phyloP scores from a whole-genome alignment of 30 jellyfish, hydroid and myxozoan genomes.

The Aurelia sp. region DNA sequence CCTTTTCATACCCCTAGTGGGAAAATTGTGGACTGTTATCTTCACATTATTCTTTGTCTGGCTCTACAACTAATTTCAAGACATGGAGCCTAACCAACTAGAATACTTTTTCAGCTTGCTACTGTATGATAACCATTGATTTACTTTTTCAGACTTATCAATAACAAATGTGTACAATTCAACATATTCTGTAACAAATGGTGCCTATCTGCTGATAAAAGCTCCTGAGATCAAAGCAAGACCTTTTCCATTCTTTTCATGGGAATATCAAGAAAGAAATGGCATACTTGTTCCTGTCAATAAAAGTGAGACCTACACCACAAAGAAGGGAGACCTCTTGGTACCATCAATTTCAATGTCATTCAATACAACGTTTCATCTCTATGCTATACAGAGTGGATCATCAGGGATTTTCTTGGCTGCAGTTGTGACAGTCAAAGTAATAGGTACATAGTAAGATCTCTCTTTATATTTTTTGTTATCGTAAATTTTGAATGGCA shows the following conservation, averaged over 20 bases:
- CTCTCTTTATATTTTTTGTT: background rate
- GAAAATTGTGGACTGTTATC: no score
- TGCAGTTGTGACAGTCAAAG: constrained; percentile 23
- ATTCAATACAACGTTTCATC: constrained; percentile 18
- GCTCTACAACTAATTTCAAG: no score
- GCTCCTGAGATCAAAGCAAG: constrained; percentile 51
- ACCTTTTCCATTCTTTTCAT: constrained; percentile 35
- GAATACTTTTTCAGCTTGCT: no score
- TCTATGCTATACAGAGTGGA: constrained; percentile 1
- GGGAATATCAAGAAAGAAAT: constrained; percentile 17
- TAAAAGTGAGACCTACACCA: background rate
- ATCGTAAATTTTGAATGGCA: background rate
- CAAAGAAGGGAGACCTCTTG: constrained; percentile 49
- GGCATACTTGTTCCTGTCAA: constrained; percentile 18
- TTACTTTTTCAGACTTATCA: constrained; percentile 26
- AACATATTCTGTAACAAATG: constrained; percentile 15
- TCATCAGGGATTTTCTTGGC: background rate
- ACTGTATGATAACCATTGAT: background rate
- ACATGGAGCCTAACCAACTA: no score
- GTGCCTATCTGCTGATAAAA: constrained; percentile 42
- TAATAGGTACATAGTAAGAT: constrained; percentile 28
- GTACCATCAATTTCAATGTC: constrained; percentile 30
- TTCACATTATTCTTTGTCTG: no score
- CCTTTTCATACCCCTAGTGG: no score
- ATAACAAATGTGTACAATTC: constrained; percentile 12